Evolutionary conservation across 2,113 vertebrate species (phyloP).

Genomic region (Mormyrus iriodes): DNA sequence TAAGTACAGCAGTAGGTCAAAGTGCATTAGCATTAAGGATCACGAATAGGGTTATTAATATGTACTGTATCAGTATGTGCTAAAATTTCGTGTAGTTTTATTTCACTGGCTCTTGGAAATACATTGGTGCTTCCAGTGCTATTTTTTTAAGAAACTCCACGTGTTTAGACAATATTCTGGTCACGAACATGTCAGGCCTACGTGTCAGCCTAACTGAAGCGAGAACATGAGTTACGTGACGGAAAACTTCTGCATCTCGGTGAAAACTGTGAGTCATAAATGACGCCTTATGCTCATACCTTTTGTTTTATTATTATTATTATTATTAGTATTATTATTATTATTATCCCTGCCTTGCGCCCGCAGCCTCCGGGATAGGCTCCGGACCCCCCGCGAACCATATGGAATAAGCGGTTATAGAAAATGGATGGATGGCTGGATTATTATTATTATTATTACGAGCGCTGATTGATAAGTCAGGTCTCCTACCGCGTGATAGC

Average conservation of each 20-base stretch:
- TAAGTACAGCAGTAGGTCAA: neutral
- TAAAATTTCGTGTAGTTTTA: neutral
- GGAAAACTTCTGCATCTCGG: neutral
- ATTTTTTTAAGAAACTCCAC: neutral
- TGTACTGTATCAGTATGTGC: neutral
- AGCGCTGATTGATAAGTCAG: neutral
- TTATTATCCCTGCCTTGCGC: too few relatives aligned
- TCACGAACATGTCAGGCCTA: neutral
- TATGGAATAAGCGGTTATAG: too few relatives aligned
- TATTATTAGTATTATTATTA: neutral
- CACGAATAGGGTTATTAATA: neutral
- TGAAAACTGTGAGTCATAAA: neutral
- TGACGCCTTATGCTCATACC: neutral
- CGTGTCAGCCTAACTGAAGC: neutral
- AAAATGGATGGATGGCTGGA: too few relatives aligned
- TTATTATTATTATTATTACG: neutral
- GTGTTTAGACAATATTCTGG: neutral
- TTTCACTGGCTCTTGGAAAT: too few relatives aligned
- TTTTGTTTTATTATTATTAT: neutral
- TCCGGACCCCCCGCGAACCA: too few relatives aligned
- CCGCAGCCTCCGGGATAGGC: too few relatives aligned
- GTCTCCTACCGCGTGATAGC: neutral
- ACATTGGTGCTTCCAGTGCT: neutral
- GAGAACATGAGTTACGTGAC: neutral
- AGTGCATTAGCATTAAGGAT: neutral